Conservation (phyloP, 2,888 invertebrate species). For the Geophilus truncorum region DNA sequence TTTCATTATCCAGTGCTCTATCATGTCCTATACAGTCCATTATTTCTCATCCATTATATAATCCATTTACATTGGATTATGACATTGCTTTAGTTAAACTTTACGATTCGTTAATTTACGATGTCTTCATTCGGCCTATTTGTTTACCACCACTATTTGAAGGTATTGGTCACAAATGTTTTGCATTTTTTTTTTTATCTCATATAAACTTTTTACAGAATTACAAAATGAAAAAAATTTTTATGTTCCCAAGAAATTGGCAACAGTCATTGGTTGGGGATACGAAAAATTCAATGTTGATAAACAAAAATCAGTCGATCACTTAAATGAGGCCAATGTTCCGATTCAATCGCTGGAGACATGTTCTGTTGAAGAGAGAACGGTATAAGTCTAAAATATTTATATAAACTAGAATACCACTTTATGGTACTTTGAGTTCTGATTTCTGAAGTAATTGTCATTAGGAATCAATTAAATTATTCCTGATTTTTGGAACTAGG, state of each 20-base stretch:
- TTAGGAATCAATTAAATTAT: no score
- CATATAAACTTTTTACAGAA: neutral
- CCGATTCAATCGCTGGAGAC: no score
- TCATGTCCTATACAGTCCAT: neutral
- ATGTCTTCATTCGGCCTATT: neutral
- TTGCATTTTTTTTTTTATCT: no score
- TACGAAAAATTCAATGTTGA: neutral
- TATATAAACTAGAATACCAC: no score
- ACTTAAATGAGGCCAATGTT: no score
- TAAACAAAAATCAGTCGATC: no score
- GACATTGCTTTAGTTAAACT: neutral
- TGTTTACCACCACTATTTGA: neutral
- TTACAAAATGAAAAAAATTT: neutral
- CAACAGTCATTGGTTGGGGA: neutral
- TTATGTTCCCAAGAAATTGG: neutral
- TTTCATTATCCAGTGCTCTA: neutral
- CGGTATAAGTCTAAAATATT: no score
- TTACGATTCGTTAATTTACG: neutral
- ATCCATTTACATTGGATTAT: neutral
- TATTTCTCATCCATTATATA: neutral
- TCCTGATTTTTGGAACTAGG: no score
- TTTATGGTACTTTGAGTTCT: no score
- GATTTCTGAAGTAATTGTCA: no score
- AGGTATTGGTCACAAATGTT: neutral
- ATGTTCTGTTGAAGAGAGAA: no score